Evolutionary conservation across 2,113 vertebrate species (phyloP).

Genomic region (Tachycineta bicolor): DNA sequence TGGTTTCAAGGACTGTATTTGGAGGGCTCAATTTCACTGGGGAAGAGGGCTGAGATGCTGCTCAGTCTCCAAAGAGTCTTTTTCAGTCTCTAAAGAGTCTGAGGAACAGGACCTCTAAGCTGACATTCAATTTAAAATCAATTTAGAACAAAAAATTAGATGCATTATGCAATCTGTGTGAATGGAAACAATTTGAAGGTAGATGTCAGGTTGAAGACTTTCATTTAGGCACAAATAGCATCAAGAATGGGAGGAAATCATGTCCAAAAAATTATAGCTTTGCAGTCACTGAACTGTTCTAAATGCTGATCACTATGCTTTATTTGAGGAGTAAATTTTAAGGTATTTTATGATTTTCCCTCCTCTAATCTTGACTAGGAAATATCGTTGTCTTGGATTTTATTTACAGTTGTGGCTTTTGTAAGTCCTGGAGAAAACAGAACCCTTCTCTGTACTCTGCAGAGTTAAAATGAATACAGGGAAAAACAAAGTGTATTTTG

Average conservation of each 20-base stretch:
- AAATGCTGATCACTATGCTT: not conserved
- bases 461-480: not conserved
- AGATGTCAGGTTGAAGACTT: not conserved
- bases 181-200: not conserved
- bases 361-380: not conserved
- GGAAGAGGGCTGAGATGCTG: not conserved
- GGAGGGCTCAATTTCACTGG: not conserved
- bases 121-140: not conserved
- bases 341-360: not conserved
- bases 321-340: not conserved
- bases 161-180: not conserved
- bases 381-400: not conserved
- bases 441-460: not conserved
- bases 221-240: not conserved
- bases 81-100: not conserved
- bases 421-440: not conserved
- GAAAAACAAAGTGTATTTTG: not conserved
- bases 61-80: not conserved
- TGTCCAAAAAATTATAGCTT: not conserved
- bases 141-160: not conserved
- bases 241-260: not conserved
- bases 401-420: not conserved
- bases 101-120: not conserved
- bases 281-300: not conserved
- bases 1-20: not conserved